These are phyloP conservation scores for Morpho helenor DNA, from an alignment of 2,888 invertebrate genomes.

Conservation along the genomic window DNA sequence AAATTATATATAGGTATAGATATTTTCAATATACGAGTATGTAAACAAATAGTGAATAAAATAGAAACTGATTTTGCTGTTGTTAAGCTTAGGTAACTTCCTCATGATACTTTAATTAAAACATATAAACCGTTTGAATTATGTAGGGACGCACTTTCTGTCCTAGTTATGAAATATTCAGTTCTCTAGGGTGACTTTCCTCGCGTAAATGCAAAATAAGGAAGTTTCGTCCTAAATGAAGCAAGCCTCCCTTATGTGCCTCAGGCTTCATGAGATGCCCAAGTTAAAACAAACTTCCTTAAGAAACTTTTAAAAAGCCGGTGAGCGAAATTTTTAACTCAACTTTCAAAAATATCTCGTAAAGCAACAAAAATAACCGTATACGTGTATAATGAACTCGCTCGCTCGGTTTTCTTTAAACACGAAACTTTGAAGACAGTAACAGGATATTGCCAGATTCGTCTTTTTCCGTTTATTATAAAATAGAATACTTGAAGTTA, in stretches of 20 bases:
- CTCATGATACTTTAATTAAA: conserved; percentile 10
- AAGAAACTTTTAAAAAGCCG: conserved; percentile 22
- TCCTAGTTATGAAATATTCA: conserved; percentile 69
- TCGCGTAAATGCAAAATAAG: conserved; percentile 71
- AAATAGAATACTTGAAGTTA: too few species aligned
- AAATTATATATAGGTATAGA: too few species aligned
- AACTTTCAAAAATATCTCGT: conserved; percentile 14
- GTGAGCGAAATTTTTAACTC: conserved; percentile 15
- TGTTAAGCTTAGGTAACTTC: too few species aligned
- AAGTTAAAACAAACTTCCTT: conserved; percentile 67
- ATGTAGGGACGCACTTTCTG: conserved; percentile 60
- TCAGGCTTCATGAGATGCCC: conserved; percentile 33
- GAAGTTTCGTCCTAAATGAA: conserved; percentile 71
- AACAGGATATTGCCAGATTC: too few species aligned
- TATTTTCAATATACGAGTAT: too few species aligned
- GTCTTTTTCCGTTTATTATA: too few species aligned
- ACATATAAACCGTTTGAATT: conserved; percentile 32
- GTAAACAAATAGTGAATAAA: too few species aligned
- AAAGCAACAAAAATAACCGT: neutral
- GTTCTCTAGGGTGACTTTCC: conserved; percentile 67
- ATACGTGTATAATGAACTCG: neutral
- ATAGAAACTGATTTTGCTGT: too few species aligned
- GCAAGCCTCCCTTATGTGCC: conserved; percentile 39
- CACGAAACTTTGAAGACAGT: too few species aligned
- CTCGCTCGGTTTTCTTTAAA: neutral